phyloP scores from a whole-genome alignment of 2,888 invertebrate genomes.

The Xestia sexstrigata region DNA sequence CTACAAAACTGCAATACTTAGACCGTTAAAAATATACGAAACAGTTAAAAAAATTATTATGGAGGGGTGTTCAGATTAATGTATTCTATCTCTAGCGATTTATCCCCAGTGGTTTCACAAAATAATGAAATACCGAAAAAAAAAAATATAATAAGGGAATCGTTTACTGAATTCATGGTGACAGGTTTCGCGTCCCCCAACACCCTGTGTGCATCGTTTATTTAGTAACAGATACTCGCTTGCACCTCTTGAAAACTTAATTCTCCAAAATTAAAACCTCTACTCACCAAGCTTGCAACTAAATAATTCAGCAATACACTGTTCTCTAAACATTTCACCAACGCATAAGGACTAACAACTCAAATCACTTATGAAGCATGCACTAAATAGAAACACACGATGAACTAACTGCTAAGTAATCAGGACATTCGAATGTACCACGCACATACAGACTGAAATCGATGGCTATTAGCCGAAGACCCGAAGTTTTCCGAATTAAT shows the following conservation, averaged over 20 bases:
- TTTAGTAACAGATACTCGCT: too few relatives aligned
- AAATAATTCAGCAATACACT: constrained; percentile 7
- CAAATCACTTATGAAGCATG: constrained; percentile 44
- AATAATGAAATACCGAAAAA: not conserved
- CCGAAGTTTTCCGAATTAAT: constrained; percentile 51
- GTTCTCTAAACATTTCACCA: constrained; percentile 15
- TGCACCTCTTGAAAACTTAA: too few relatives aligned
- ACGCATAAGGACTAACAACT: constrained; percentile 11
- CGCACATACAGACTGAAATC: constrained; percentile 43
- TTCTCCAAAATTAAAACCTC: not conserved
- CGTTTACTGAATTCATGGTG: not conserved
- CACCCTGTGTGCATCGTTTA: not conserved
- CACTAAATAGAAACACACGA: constrained; percentile 31
- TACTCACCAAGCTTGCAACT: not conserved
- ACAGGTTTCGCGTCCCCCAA: too few relatives aligned
- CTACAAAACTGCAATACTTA: too few relatives aligned
- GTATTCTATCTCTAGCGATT: not conserved
- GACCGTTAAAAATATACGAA: too few relatives aligned
- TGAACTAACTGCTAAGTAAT: constrained; percentile 38
- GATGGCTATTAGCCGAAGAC: constrained; percentile 46
- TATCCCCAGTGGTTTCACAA: not conserved
- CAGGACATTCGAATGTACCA: constrained; percentile 38
- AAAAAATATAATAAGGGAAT: not conserved
- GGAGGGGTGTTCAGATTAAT: too few relatives aligned
- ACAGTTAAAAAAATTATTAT: too few relatives aligned